Conservation (phyloP, 2,888 invertebrate genomes). For the Psococerastis gibbosa region DNA sequence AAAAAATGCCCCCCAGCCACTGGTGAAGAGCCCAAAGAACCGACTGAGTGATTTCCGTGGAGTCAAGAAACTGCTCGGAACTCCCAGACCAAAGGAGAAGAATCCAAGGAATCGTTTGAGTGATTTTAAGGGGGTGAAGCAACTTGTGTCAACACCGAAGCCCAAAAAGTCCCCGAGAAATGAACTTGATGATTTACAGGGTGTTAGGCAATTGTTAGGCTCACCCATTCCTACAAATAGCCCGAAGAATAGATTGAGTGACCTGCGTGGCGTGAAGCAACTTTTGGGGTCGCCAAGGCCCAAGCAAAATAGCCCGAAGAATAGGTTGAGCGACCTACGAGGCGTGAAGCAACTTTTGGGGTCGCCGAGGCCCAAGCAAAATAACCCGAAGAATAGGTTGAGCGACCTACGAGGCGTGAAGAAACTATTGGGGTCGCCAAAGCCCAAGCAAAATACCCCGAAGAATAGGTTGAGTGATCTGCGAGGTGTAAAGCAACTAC, state of each 20-base stretch:
- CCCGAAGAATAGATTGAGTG: not conserved
- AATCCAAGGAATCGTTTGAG: not conserved
- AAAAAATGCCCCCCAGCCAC: no score
- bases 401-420: not conserved
- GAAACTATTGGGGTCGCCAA: not conserved
- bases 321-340: not conserved
- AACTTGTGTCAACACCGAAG: not conserved
- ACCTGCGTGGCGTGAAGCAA: not conserved
- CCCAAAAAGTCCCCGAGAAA: not conserved
- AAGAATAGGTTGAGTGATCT: not conserved
- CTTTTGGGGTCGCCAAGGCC: not conserved
- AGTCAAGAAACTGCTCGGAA: not conserved
- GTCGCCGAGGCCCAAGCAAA: not conserved
- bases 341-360: not conserved
- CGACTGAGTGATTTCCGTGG: not conserved
- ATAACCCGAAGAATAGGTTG: not conserved
- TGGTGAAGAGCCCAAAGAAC: conserved; percentile 1
- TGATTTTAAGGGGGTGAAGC: not conserved
- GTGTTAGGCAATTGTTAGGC: not conserved
- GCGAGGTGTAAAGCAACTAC: not conserved
- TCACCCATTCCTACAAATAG: not conserved
- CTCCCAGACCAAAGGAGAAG: not conserved
- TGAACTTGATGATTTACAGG: not conserved
- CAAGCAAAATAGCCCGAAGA: conserved; percentile 3
- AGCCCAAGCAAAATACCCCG: not conserved